Conservation (phyloP, 2,888 invertebrate species). For the Phaonia tiefii region DNA sequence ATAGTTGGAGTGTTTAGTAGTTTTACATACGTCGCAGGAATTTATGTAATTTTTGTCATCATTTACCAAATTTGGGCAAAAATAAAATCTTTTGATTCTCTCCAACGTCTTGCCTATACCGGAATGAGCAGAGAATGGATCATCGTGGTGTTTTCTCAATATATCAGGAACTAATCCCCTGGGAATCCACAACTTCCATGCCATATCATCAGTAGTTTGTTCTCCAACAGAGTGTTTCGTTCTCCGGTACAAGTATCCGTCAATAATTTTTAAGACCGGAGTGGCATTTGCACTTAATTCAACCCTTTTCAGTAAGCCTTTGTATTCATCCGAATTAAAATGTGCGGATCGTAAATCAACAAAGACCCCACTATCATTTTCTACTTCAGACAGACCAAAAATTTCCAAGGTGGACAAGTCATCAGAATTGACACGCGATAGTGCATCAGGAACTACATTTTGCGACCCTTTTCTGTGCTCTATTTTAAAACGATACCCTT, state of each 20-base stretch:
- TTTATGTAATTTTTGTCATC: slow-evolving; percentile 11
- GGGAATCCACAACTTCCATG: slow-evolving; percentile 28
- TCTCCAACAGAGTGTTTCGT: slow-evolving; percentile 7
- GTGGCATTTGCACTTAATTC: too few relatives aligned
- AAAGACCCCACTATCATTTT: too few relatives aligned
- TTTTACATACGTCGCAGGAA: slow-evolving; percentile 4
- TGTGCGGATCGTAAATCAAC: too few relatives aligned
- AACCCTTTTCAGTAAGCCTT: too few relatives aligned
- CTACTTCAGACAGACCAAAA: background rate
- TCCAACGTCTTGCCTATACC: slow-evolving; percentile 5
- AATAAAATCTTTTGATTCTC: background rate
- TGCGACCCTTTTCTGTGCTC: slow-evolving; percentile 21
- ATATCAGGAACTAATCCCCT: slow-evolving; percentile 6
- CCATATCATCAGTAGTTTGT: background rate
- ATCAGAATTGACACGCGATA: slow-evolving; percentile 36
- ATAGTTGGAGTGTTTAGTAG: slow-evolving; percentile 31
- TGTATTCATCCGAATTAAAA: slow-evolving; percentile 28
- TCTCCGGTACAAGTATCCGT: slow-evolving; percentile 9
- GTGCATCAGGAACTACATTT: slow-evolving; percentile 46
- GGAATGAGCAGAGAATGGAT: background rate
- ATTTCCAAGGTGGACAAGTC: slow-evolving; percentile 36
- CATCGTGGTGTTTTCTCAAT: too few relatives aligned
- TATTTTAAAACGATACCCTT: slow-evolving; percentile 37
- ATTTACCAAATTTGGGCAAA: background rate
- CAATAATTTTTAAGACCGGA: too few relatives aligned